These are phyloP conservation scores for Salpingus planirostris DNA, from an alignment of 2,888 invertebrate genomes.

Conservation along the genomic window DNA sequence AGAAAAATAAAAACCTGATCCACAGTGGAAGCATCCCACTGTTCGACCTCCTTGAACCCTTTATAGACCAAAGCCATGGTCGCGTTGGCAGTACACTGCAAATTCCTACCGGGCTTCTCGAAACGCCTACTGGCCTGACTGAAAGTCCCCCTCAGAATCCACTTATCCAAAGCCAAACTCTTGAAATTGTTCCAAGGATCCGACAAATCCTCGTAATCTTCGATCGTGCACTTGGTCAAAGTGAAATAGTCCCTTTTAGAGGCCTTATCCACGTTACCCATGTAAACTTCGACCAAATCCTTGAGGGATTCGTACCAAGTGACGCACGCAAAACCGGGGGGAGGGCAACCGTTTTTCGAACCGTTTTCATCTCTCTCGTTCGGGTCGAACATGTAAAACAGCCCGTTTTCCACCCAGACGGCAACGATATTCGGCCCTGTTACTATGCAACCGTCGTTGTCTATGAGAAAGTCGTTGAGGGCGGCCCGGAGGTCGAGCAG, in stretches of 20 bases:
- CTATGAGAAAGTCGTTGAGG: slow-evolving; percentile 33
- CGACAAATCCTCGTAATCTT: slow-evolving; percentile 29
- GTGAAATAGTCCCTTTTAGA: slow-evolving; percentile 20
- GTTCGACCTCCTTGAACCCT: slow-evolving; percentile 27
- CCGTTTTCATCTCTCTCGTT: slow-evolving; percentile 38
- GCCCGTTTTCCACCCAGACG: slow-evolving; percentile 39
- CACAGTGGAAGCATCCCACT: slow-evolving; percentile 36
- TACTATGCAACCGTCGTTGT: slow-evolving; percentile 35
- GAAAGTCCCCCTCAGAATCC: slow-evolving; percentile 39
- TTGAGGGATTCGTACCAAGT: slow-evolving; percentile 34
- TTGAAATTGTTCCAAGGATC: slow-evolving; percentile 38
- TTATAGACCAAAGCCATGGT: slow-evolving; percentile 36
- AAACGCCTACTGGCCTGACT: slow-evolving; percentile 33
- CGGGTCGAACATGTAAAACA: slow-evolving; percentile 42
- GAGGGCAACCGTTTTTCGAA: too few species aligned
- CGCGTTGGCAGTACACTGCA: slow-evolving; percentile 42
- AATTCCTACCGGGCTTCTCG: slow-evolving; percentile 34
- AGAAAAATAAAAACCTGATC: slow-evolving; percentile 31
- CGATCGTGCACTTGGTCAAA: slow-evolving; percentile 34
- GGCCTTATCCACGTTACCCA: slow-evolving; percentile 30
- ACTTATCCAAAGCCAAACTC: slow-evolving; percentile 26
- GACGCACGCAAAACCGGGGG: slow-evolving; percentile 38
- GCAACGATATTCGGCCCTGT: slow-evolving; percentile 38
- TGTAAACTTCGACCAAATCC: slow-evolving; percentile 36
- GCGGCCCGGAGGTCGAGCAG: slow-evolving; percentile 35